Evolutionary conservation across 2,113 vertebrate species (phyloP).

Genomic region (Corydoras maculifer): DNA sequence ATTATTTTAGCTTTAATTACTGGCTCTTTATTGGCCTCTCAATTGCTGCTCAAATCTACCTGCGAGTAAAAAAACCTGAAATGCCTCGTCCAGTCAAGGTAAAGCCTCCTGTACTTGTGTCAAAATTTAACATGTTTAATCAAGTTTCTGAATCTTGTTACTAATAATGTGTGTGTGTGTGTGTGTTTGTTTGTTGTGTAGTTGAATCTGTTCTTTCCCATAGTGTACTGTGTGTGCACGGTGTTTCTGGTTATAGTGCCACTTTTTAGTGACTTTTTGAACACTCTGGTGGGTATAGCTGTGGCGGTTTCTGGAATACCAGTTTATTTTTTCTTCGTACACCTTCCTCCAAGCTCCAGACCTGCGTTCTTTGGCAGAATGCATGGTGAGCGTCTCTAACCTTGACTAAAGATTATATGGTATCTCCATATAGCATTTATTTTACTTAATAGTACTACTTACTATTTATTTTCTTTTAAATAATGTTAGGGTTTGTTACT

Average conservation of each 20-base stretch:
- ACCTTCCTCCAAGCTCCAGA: conserved; percentile 61
- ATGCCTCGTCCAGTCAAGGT: conserved; percentile 69
- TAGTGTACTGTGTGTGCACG: conserved; percentile 71
- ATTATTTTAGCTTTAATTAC: conserved; percentile 79
- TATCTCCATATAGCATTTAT: no score
- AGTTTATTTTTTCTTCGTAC: conserved; percentile 66
- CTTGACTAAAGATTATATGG: no score
- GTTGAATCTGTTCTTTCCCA: conserved; percentile 72
- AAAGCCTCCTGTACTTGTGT: conserved; percentile 6
- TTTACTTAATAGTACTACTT: no score
- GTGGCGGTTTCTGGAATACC: conserved; percentile 70
- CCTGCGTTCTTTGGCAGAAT: conserved; percentile 57
- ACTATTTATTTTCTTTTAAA: no score
- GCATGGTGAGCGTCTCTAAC: conserved; percentile 51
- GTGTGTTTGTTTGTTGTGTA: conserved; percentile 51
- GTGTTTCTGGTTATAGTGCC: conserved; percentile 72
- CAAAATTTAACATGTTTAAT: background rate
- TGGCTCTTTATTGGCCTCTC: conserved; percentile 77
- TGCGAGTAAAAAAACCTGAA: conserved; percentile 66
- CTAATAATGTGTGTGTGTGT: conserved; percentile 26
- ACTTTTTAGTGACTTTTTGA: conserved; percentile 72
- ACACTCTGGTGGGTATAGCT: conserved; percentile 69
- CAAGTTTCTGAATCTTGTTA: no score
- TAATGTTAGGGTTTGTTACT: no score
- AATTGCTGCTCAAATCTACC: conserved; percentile 69